These are phyloP conservation scores for Tenthredo livida DNA, from an alignment of 2,888 invertebrate species.

Conservation along the genomic window DNA sequence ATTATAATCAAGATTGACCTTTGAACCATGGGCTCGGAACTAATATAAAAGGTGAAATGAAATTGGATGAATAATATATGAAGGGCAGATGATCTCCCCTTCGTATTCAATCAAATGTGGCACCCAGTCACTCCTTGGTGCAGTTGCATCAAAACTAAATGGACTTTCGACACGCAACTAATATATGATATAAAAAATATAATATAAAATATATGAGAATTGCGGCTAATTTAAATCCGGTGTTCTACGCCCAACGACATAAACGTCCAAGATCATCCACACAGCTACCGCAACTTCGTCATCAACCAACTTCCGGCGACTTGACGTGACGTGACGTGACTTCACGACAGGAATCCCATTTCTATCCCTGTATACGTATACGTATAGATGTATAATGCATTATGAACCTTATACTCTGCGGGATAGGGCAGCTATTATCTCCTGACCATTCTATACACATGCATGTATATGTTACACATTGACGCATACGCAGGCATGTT, in stretches of 20 bases:
- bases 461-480: not conserved
- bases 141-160: conserved; percentile 33
- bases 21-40: not conserved
- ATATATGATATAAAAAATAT: not conserved
- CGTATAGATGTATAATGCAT: not conserved
- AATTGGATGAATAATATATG: conserved; percentile 11
- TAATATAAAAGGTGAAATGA: conserved; percentile 5
- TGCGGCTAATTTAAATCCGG: conserved; percentile 2
- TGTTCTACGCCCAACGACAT: conserved; percentile 1
- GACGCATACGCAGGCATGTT: not conserved
- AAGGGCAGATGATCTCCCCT: conserved; percentile 17
- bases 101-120: conserved; percentile 17
- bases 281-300: conserved; percentile 27
- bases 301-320: conserved; percentile 43
- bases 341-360: conserved; percentile 34
- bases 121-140: not conserved
- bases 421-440: not conserved
- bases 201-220: not conserved
- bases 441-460: not conserved
- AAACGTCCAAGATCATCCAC: conserved; percentile 3
- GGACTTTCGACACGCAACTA: conserved; percentile 27
- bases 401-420: not conserved
- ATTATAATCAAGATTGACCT: not conserved
- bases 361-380: conserved; percentile 17
- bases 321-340: conserved; percentile 48